These are phyloP conservation scores for Sialis fuliginosa DNA, from an alignment of 2,888 invertebrate genomes.

Conservation along the genomic window DNA sequence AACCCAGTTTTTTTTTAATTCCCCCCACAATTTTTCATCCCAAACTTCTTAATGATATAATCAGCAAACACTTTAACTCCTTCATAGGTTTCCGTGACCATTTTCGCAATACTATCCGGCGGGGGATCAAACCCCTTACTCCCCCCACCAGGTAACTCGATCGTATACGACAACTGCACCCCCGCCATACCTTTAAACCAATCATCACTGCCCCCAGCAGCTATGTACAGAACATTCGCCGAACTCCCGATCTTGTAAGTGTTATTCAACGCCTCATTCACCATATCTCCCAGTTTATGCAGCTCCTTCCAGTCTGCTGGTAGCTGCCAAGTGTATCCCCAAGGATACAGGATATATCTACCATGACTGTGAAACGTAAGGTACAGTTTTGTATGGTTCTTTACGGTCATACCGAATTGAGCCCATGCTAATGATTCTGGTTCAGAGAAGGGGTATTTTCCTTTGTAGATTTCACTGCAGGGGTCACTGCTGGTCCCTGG, in stretches of 20 bases:
- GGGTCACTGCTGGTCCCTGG: conserved; percentile 19
- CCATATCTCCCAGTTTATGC: conserved; percentile 8
- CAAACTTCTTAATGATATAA: not conserved
- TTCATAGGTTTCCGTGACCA: conserved; percentile 38
- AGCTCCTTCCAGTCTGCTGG: conserved; percentile 17
- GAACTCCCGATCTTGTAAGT: conserved; percentile 25
- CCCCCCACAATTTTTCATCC: not conserved
- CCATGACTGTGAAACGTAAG: conserved; percentile 60
- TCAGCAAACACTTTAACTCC: conserved; percentile 27
- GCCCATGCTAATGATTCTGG: conserved; percentile 37
- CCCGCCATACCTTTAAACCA: conserved; percentile 37
- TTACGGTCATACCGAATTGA: conserved; percentile 32
- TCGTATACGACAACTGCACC: conserved; percentile 38
- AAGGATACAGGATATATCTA: conserved; percentile 44
- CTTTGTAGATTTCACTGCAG: conserved; percentile 28
- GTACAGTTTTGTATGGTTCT: conserved; percentile 38
- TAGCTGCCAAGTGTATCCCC: conserved; percentile 34
- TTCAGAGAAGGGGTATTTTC: conserved; percentile 29
- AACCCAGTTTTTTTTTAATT: too few relatives aligned
- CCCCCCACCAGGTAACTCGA: conserved; percentile 38
- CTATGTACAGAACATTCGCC: conserved; percentile 27
- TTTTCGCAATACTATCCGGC: conserved; percentile 31
- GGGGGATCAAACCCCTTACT: conserved; percentile 34
- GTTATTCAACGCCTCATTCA: conserved; percentile 13
- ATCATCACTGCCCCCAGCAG: conserved; percentile 45